A percentile compares a stretch with the other conserved stretches of the same genome.
Evolutionary conservation across 2,113 vertebrate species (phyloP).

Genomic region (Ochotona princeps): DNA sequence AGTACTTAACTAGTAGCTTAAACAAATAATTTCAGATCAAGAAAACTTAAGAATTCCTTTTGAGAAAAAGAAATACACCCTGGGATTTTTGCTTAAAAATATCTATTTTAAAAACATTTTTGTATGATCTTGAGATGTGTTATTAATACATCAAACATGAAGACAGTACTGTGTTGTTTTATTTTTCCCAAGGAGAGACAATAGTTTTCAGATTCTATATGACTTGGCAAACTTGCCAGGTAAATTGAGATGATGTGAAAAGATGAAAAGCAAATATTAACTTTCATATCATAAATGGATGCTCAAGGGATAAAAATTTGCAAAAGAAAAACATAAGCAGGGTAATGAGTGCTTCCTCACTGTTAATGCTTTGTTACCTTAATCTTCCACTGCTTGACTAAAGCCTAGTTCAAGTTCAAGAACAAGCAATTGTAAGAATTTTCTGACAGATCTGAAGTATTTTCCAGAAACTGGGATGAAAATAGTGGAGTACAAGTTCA

Average conservation of each 20-base stretch:
- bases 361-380: constrained; percentile 54
- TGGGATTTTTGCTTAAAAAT: not conserved
- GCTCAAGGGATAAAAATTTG: constrained; percentile 39
- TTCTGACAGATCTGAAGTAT: not conserved
- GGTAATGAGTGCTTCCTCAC: not conserved
- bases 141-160: constrained; percentile 37
- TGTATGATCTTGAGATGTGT: constrained; percentile 34
- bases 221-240: constrained; percentile 52
- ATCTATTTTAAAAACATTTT: not conserved
- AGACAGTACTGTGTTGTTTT: not conserved
- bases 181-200: not conserved
- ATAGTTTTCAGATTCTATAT: not conserved
- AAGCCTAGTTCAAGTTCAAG: not conserved
- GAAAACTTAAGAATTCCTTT: not conserved
- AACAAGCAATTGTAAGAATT: constrained; percentile 39
- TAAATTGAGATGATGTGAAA: constrained; percentile 50
- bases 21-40: not conserved
- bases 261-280: constrained; percentile 23
- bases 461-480: not conserved
- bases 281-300: constrained; percentile 55
- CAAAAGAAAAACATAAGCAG: constrained; percentile 35
- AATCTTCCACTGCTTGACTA: constrained; percentile 12
- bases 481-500: not conserved
- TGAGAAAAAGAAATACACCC: constrained; percentile 11
- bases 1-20: not conserved